Evolutionary conservation across 1,140 invertebrate species (phyloP).

Genomic region (Ostrea denselamellosa): DNA sequence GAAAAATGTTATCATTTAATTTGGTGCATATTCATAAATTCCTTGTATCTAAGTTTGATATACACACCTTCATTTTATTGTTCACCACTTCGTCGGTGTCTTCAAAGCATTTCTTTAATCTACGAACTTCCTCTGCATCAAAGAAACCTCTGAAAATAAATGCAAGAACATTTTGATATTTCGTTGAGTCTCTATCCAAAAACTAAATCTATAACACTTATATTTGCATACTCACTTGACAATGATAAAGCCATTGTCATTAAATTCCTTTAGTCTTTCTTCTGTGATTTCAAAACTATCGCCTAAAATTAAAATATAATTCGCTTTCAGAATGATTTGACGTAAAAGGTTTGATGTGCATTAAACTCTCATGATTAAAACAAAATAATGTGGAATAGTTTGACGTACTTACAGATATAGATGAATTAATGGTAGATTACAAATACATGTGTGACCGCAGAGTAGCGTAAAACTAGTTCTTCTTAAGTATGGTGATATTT

Average conservation of each 20-base stretch:
- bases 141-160: not conserved
- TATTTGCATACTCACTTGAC: not conserved
- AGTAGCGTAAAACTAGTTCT: too few relatives aligned
- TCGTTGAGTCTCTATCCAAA: too few relatives aligned
- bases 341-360: too few relatives aligned
- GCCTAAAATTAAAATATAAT: not conserved
- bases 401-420: not conserved
- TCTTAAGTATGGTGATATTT: not conserved
- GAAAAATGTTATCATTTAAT: not conserved
- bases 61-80: slow-evolving; percentile 4
- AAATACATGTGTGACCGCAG: too few relatives aligned
- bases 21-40: not conserved
- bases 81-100: slow-evolving; percentile 12
- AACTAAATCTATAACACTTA: too few relatives aligned
- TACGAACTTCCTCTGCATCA: slow-evolving; percentile 5
- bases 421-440: not conserved
- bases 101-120: slow-evolving; percentile 34
- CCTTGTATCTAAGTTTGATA: not conserved
- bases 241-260: slow-evolving; percentile 8
- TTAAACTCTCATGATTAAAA: too few relatives aligned
- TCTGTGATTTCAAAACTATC: slow-evolving; percentile 3
- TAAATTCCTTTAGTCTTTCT: not conserved
- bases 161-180: not conserved
- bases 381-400: not conserved
- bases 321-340: too few relatives aligned